Base-by-base conservation (phyloP, 2,888 invertebrate species). In the Cheilosia impressa region DNA sequence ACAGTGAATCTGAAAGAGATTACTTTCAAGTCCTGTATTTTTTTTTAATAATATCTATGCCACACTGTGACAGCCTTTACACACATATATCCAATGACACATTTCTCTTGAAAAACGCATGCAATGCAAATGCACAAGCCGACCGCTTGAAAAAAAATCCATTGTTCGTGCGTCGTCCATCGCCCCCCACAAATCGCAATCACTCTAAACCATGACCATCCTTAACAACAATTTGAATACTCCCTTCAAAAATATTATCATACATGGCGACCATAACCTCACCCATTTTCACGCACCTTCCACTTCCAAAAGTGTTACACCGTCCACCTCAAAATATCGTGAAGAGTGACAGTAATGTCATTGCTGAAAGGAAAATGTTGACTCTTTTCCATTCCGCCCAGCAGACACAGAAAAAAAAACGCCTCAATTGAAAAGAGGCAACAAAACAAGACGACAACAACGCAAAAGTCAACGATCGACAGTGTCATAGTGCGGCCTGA, bases 381-480 rank as follows among this genome's bases (percentile, higher is more conserved):
- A 52, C 43, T 22, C 9, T 45, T 57, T 10, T n/a, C 53, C 34
- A 22, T 55, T 17, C 27, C 52, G 27, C 43, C 9, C 34, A 4
- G 15, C 22, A 22, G 17, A 45, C 3, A 24, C 22, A 27, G 2
- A 17, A 17, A 63, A n/a, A 17, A 17, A 17, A 38, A 38, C 19
- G 17, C 27, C 34, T 27, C 6, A 27, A 22, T 50, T 13, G 31
- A 38, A 15, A 17, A 55, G 17, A 68, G 22, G 7, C 22, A 22
- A 19, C 68, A 43, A 38, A 19, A 17, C 45, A n/a, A 50, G 50
- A 50, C 1, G 10, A 41, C 22, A 5, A 5, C 15, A 27, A 19
- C 55, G 9, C 53, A 68, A 68, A 68, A 72, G 72, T 62, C 72
- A 72, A 63, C 63, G 72, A 43, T 72, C 72, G 58, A 41, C 52